Percentiles rank a stretch among this genome's conserved stretches.
phyloP scores from a whole-genome alignment of 2,113 vertebrate genomes.

The Heterochromis multidens region DNA sequence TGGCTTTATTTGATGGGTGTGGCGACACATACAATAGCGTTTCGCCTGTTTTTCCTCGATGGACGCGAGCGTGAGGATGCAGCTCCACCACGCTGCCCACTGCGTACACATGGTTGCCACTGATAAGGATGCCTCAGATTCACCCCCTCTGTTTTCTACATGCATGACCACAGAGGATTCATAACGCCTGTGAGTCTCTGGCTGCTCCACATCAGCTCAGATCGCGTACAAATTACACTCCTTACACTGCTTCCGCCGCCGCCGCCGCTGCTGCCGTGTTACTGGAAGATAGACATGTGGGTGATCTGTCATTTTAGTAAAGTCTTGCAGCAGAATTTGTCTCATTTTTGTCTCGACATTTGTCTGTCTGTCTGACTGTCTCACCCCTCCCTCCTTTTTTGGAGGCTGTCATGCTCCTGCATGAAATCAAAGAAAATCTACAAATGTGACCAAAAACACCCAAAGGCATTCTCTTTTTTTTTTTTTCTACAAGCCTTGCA shows the following conservation, averaged over 20 bases:
- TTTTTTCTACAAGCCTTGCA: not conserved
- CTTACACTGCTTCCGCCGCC: not conserved
- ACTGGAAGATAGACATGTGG: not conserved
- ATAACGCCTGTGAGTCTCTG: constrained; percentile 32
- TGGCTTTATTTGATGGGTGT: constrained; percentile 67
- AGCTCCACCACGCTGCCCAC: constrained; percentile 41
- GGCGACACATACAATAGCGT: constrained; percentile 51
- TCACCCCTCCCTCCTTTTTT: not conserved
- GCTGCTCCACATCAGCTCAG: constrained; percentile 32
- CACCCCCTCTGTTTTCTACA: constrained; percentile 29
- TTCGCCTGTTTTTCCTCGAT: constrained; percentile 14
- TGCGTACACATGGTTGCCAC: constrained; percentile 57
- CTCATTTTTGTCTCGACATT: not conserved
- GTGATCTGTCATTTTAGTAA: not conserved
- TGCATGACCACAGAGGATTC: constrained; percentile 45
- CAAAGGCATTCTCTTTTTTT: not conserved
- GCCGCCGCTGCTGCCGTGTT: not conserved
- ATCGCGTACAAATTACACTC: constrained; percentile 3
- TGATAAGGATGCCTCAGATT: constrained; percentile 44
- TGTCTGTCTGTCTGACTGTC: not conserved
- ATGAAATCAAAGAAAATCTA: not conserved
- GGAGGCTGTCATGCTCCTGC: not conserved
- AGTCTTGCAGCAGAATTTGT: not conserved
- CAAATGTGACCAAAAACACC: not conserved
- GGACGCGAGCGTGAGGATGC: constrained; percentile 41